Percentiles rank a stretch among this genome's conserved stretches.
Evolutionary conservation across 2,113 vertebrate species (phyloP).

Genomic region (Lophotis ruficrista): DNA sequence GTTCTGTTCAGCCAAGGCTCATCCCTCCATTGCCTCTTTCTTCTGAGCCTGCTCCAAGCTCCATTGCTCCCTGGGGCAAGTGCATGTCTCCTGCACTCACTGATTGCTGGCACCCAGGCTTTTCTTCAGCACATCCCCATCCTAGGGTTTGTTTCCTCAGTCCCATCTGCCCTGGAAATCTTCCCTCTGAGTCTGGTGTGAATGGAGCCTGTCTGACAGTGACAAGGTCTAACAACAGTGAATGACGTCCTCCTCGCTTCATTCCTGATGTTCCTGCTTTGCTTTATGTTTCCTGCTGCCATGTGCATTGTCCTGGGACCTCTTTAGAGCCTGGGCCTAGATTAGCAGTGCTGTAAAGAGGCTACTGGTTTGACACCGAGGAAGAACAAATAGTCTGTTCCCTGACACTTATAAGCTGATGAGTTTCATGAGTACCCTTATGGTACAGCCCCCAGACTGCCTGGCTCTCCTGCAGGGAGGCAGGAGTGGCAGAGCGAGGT

Average conservation of each 20-base stretch:
- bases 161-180: background rate
- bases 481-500: rapidly evolving
- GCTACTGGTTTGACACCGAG: background rate
- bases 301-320: rapidly evolving
- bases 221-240: background rate
- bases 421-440: background rate
- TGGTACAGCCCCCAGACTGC: background rate
- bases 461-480: background rate
- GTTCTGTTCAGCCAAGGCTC: background rate
- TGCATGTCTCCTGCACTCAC: background rate
- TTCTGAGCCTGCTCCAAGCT: background rate
- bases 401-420: background rate
- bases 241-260: background rate
- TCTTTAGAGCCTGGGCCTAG: background rate
- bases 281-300: background rate
- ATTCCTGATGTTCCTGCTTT: background rate
- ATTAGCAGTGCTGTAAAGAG: background rate
- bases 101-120: rapidly evolving
- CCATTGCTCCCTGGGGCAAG: background rate
- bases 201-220: background rate
- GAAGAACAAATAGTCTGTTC: background rate
- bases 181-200: background rate
- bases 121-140: background rate
- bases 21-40: background rate
- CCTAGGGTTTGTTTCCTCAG: background rate